A percentile compares a stretch with the other conserved stretches of the same genome.
phyloP scores from a whole-genome alignment of 1,140 invertebrate genomes.

The Eriosoma lanigerum region DNA sequence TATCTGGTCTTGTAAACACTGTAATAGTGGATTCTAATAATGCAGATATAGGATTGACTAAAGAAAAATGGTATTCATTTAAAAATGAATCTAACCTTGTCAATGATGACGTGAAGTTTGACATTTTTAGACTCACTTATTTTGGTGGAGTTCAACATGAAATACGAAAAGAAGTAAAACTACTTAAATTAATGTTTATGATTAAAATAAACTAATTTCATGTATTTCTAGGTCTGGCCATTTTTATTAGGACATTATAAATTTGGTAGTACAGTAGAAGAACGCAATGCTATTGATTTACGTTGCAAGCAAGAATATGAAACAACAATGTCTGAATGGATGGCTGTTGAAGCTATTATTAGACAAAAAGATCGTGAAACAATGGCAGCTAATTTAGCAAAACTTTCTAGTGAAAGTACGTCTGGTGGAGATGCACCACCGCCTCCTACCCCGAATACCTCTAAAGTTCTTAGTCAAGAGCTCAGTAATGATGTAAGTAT shows the following conservation, averaged over 20 bases:
- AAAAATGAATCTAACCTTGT: constrained; percentile 59
- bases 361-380: constrained; percentile 77
- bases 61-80: constrained; percentile 68
- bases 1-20: constrained; percentile 82
- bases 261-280: constrained; percentile 73
- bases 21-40: constrained; percentile 62
- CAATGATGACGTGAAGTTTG: constrained; percentile 65
- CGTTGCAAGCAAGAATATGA: constrained; percentile 76
- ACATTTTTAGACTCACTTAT: constrained; percentile 82
- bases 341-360: constrained; percentile 89
- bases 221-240: constrained; percentile 73
- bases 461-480: constrained; percentile 55
- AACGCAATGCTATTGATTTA: constrained; percentile 69
- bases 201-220: background rate
- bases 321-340: constrained; percentile 90
- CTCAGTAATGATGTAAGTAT: constrained; percentile 64
- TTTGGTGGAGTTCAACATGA: constrained; percentile 81
- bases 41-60: constrained; percentile 66
- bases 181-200: background rate
- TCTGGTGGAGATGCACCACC: constrained; percentile 57
- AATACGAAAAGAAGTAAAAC: constrained; percentile 69
- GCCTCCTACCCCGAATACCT: constrained; percentile 53
- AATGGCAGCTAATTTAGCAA: constrained; percentile 65
- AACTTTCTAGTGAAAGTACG: constrained; percentile 63
- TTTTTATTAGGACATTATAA: constrained; percentile 85